Base-by-base conservation (phyloP, 2,888 invertebrate species). In the Tenthredo distinguenda region DNA sequence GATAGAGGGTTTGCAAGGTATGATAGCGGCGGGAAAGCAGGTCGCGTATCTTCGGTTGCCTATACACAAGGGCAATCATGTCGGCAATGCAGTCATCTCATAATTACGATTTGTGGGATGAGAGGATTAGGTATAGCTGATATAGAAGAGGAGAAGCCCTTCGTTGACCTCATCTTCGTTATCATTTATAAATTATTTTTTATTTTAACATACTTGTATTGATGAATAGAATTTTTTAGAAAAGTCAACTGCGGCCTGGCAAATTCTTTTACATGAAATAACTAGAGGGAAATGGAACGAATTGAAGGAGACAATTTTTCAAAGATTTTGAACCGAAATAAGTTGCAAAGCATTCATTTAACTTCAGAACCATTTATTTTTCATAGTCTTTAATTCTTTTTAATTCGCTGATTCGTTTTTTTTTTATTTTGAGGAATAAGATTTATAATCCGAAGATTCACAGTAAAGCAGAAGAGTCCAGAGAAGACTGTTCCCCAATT, bases 1-100 rank as follows among this genome's bases (percentile, higher is more conserved):
- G 43, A 26, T 43, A 76, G 76, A 68, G 68, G 68, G 68, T 68
- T 68, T 68, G 68, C 68, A 31, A 15, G 31, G 15, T 34, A 68
- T 26, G 43, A 43, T n/a, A 72, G 18, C 12, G 43, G 37, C 72
- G 43, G 43, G n/a, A n/a, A 43, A 31, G 3, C 72, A 74, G 72
- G n/a, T 43, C 7, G 10, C 43, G 72, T 43, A 21, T 7, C 0
- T 43, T 15, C 5, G n/a, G 72, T 43, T 74, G 72, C 72, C 72
- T 74, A n/a, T 21, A 9, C 0, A 21, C 40, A 40, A 43, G 72
- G 12, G 72, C 10, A 10, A 43, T 43, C n/a, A 0, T 43, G 72
- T 74, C 72, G 72, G 43, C 43, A 40, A 74, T 21, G 43, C n/a
- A 74, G 40, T 74, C 1, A 43, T 21, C 21, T 74, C 34, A 31